Evolutionary conservation across 1,140 invertebrate species (phyloP).

Genomic region (Eupeodes corollae): DNA sequence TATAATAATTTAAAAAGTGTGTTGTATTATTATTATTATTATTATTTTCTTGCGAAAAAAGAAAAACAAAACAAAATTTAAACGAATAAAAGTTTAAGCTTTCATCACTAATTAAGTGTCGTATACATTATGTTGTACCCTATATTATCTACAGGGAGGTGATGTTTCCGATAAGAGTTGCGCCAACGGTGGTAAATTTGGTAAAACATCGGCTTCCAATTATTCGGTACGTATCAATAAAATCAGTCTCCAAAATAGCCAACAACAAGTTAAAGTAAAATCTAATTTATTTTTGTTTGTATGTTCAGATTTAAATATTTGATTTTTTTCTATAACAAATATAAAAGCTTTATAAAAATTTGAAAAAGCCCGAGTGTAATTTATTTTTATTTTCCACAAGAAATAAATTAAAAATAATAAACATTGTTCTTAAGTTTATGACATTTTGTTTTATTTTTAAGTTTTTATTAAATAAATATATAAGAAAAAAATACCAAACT

Average conservation of each 20-base stretch:
- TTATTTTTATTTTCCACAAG: no score
- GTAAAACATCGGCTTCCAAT: conserved; percentile 37
- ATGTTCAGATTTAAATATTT: neutral
- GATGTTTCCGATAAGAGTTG: conserved; percentile 20
- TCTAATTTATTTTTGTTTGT: no score
- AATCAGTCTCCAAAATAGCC: conserved; percentile 22
- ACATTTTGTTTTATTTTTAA: conserved; percentile 12
- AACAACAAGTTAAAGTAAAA: neutral
- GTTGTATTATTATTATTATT: neutral
- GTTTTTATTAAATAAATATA: neutral
- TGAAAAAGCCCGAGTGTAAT: no score
- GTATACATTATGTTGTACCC: conserved; percentile 33
- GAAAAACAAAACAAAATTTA: neutral
- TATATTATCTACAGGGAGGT: conserved; percentile 37
- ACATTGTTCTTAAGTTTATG: conserved; percentile 16
- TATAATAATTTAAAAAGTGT: conserved; percentile 1
- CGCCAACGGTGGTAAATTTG: conserved; percentile 37
- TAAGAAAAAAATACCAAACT: conserved; percentile 15
- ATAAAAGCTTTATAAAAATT: no score
- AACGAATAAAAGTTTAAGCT: neutral
- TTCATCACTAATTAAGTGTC: neutral
- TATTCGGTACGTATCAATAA: conserved; percentile 40
- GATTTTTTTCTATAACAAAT: no score
- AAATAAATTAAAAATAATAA: conserved; percentile 7
- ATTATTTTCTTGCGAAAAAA: neutral